Conservation (phyloP, 2,113 vertebrate species). For the Pseudonaja textilis region DNA sequence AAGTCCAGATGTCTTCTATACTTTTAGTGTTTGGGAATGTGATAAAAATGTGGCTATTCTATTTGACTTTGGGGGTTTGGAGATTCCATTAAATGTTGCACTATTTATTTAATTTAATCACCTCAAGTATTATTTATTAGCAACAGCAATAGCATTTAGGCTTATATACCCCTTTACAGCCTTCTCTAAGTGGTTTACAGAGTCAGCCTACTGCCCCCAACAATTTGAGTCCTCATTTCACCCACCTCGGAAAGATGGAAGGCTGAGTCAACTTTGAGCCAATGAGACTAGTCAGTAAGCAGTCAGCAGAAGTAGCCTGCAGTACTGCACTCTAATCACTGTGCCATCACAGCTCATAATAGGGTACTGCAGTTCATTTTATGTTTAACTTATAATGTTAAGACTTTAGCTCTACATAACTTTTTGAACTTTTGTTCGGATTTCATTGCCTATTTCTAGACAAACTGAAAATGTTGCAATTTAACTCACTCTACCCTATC, state of each 20-base stretch:
- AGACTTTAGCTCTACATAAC: conserved; percentile 31
- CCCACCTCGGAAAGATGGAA: too few species aligned
- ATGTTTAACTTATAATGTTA: conserved; percentile 25
- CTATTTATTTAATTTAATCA: neutral
- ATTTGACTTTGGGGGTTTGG: neutral
- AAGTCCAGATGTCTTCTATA: neutral
- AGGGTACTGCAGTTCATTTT: neutral
- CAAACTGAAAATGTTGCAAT: conserved; percentile 55
- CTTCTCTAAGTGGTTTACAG: too few species aligned
- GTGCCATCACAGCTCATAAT: too few species aligned
- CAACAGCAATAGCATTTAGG: too few species aligned
- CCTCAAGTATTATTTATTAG: too few species aligned
- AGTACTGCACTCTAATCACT: too few species aligned
- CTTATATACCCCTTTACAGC: too few species aligned
- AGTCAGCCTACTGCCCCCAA: too few species aligned
- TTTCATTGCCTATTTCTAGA: conserved; percentile 58
- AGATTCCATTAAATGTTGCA: neutral
- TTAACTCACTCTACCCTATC: conserved; percentile 16
- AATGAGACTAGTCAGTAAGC: too few species aligned
- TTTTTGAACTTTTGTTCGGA: conserved; percentile 56
- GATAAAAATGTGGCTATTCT: neutral
- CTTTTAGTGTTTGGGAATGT: neutral
- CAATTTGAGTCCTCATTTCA: too few species aligned
- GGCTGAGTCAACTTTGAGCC: too few species aligned
- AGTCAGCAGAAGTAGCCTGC: too few species aligned